Evolutionary conservation across 2,113 vertebrate species (phyloP).

Genomic region (Thoracochromis brauschi): DNA sequence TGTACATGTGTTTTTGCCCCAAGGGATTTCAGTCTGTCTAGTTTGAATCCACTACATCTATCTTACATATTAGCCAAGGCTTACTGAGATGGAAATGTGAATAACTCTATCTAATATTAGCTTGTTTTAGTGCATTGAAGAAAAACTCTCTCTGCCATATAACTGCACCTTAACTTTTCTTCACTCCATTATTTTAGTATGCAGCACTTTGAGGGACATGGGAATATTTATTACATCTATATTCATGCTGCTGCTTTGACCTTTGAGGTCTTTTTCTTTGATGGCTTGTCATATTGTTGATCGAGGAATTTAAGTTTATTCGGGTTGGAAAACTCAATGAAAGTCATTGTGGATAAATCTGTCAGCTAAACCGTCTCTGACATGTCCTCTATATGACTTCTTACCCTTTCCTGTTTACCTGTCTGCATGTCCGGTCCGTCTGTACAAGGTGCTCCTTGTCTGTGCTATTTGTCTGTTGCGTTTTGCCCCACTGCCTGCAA

Average conservation of each 20-base stretch:
- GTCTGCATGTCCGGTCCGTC: background rate
- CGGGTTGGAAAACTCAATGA: background rate
- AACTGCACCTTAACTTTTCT: background rate
- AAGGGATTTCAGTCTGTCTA: background rate
- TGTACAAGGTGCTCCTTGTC: background rate
- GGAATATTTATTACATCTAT: slow-evolving; percentile 9
- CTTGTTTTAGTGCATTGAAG: background rate
- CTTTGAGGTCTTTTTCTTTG: background rate
- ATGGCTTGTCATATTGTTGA: slow-evolving; percentile 15
- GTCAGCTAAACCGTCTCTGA: background rate
- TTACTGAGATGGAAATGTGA: background rate
- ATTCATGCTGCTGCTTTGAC: slow-evolving; percentile 2
- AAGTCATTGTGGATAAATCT: background rate
- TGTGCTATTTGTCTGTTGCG: background rate
- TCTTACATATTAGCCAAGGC: background rate
- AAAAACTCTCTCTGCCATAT: background rate
- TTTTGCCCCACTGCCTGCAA: background rate
- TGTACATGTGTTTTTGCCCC: background rate
- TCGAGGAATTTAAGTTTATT: background rate
- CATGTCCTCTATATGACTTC: slow-evolving; percentile 16
- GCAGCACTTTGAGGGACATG: background rate
- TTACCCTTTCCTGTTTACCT: background rate
- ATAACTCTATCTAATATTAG: background rate
- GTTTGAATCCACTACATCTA: background rate
- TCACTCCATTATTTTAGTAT: background rate